A percentile compares a stretch with the other conserved stretches of the same genome.
These are phyloP conservation scores for Pyrochroa serraticornis DNA, from an alignment of 2,888 invertebrate genomes.

Conservation along the genomic window DNA sequence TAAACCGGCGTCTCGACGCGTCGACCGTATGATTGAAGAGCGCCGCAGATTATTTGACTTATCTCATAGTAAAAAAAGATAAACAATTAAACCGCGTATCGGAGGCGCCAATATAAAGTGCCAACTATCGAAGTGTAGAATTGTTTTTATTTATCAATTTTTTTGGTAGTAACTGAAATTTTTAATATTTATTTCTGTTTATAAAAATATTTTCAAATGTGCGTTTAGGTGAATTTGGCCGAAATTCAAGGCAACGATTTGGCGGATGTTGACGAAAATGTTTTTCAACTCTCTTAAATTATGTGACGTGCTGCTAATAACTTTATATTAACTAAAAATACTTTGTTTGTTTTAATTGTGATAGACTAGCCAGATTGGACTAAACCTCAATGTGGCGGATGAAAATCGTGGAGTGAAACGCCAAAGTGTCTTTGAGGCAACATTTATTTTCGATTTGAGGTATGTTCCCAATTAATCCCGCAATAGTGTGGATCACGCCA, in stretches of 20 bases:
- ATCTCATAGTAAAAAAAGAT: conserved; percentile 17
- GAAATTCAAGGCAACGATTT: conserved; percentile 1
- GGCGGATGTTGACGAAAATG: conserved; percentile 1
- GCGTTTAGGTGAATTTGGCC: conserved; percentile 7
- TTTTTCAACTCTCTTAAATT: conserved; percentile 11
- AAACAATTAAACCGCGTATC: conserved; percentile 9
- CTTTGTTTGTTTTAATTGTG: no score
- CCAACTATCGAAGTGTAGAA: background rate
- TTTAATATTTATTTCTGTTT: conserved; percentile 4
- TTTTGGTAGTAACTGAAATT: no score
- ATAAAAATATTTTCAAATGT: conserved; percentile 16
- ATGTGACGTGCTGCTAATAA: conserved; percentile 6
- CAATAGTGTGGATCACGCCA: no score
- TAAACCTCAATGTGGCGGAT: no score
- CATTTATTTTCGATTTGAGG: no score
- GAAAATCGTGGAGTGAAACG: no score
- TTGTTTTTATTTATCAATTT: background rate
- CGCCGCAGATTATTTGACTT: conserved; percentile 19
- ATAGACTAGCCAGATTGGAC: no score
- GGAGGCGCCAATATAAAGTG: background rate
- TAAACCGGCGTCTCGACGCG: conserved; percentile 35
- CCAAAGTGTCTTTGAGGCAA: no score
- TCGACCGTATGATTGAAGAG: conserved; percentile 30
- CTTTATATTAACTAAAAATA: background rate
- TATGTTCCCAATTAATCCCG: no score